Evolutionary conservation across 35 echinoderm and acorn worm species (phyloP).

Genomic region (Ophioderma brevispina): DNA sequence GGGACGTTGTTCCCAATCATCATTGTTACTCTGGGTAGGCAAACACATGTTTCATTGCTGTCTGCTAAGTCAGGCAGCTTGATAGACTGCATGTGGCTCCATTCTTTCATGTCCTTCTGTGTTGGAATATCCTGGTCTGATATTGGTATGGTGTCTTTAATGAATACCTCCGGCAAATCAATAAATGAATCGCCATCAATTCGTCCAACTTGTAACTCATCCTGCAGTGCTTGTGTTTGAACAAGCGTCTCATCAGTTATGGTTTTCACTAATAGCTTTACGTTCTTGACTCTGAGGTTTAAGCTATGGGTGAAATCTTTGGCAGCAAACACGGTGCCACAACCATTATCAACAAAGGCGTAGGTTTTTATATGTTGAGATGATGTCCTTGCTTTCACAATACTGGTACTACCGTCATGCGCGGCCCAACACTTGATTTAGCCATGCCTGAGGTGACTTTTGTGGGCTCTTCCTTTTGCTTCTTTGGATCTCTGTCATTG

Average conservation of each 20-base stretch:
- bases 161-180: constrained; percentile 41
- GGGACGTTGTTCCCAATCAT: too few species aligned
- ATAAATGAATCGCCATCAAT: constrained; percentile 40
- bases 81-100: constrained; percentile 31
- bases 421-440: neutral
- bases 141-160: constrained; percentile 36
- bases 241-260: neutral
- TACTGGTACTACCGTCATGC: neutral
- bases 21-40: too few species aligned
- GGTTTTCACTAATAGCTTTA: constrained; percentile 13
- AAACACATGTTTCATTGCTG: neutral
- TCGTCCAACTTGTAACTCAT: constrained; percentile 9
- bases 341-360: constrained; percentile 54
- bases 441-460: neutral
- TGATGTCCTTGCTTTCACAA: neutral
- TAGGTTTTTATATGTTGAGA: constrained; percentile 6
- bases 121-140: constrained; percentile 37
- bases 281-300: neutral
- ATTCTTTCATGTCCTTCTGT: constrained; percentile 20
- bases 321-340: neutral
- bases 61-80: neutral
- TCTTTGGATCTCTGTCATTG: neutral
- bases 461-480: neutral
- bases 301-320: neutral
- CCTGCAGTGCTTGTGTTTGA: neutral